phyloP scores from a whole-genome alignment of 2,113 vertebrate genomes.

The Chitala chitala region DNA sequence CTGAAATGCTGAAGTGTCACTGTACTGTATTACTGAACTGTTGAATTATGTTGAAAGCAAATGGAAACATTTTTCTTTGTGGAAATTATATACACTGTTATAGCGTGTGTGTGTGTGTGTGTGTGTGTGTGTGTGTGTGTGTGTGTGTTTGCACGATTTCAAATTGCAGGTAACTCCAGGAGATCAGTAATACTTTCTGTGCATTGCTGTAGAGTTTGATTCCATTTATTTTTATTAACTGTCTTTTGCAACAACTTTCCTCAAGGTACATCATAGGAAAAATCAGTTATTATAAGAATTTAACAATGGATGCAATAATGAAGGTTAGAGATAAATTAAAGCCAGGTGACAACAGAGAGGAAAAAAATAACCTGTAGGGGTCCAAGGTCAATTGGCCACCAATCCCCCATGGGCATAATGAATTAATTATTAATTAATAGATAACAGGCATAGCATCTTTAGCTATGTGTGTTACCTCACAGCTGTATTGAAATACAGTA shows the following conservation, averaged over 20 bases:
- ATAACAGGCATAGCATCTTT: too few relatives aligned
- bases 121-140: not conserved
- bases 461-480: not conserved
- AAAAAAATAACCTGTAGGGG: too few relatives aligned
- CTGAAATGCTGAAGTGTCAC: too few relatives aligned
- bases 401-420: constrained; percentile 4
- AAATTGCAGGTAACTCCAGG: not conserved
- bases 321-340: too few relatives aligned
- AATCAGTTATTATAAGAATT: too few relatives aligned
- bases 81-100: not conserved
- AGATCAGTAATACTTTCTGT: not conserved
- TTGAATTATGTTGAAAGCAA: too few relatives aligned
- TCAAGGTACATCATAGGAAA: too few relatives aligned
- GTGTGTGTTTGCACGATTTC: not conserved
- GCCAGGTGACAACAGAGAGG: too few relatives aligned
- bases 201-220: not conserved
- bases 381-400: too few relatives aligned
- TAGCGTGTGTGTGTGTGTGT: not conserved
- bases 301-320: too few relatives aligned
- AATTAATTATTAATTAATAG: not conserved
- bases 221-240: not conserved
- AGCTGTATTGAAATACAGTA: not conserved
- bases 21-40: too few relatives aligned
- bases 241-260: too few relatives aligned
- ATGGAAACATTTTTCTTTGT: not conserved